Evolutionary conservation across 2,888 invertebrate species (phyloP).

Genomic region (Labia minor): DNA sequence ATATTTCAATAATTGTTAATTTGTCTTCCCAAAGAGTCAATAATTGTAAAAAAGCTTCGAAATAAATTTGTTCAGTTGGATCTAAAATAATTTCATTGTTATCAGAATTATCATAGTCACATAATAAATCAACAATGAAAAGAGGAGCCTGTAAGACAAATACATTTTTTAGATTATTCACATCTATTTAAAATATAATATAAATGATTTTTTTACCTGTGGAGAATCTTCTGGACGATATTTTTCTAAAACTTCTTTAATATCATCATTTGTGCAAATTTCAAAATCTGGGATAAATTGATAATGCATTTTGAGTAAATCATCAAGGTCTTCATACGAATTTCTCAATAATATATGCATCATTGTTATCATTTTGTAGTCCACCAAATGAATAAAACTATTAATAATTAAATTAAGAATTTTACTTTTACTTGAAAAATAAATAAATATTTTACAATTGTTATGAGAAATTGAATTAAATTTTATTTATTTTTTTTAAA

Average conservation of each 20-base stretch:
- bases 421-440: too few species aligned
- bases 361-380: conserved; percentile 60
- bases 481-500: too few species aligned
- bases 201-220: conserved; percentile 28
- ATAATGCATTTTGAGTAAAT: conserved; percentile 45
- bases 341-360: conserved; percentile 52
- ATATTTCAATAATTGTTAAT: conserved; percentile 55
- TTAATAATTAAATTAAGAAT: conserved; percentile 23
- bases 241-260: conserved; percentile 43
- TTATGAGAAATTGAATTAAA: neutral
- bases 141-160: conserved; percentile 47
- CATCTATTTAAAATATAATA: neutral
- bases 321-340: conserved; percentile 49
- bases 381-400: conserved; percentile 60
- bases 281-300: conserved; percentile 41
- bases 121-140: conserved; percentile 47
- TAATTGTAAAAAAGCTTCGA: conserved; percentile 48
- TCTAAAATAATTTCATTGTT: conserved; percentile 39
- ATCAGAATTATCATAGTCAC: conserved; percentile 27
- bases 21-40: conserved; percentile 56
- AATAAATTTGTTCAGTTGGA: conserved; percentile 51
- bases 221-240: conserved; percentile 37
- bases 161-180: neutral
- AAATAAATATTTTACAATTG: conserved; percentile 20
- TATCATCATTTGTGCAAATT: conserved; percentile 34